Percentiles rank a stretch among this genome's conserved stretches.
Conservation (phyloP, 2,113 vertebrate genomes). For the Callopanchax toddi region DNA sequence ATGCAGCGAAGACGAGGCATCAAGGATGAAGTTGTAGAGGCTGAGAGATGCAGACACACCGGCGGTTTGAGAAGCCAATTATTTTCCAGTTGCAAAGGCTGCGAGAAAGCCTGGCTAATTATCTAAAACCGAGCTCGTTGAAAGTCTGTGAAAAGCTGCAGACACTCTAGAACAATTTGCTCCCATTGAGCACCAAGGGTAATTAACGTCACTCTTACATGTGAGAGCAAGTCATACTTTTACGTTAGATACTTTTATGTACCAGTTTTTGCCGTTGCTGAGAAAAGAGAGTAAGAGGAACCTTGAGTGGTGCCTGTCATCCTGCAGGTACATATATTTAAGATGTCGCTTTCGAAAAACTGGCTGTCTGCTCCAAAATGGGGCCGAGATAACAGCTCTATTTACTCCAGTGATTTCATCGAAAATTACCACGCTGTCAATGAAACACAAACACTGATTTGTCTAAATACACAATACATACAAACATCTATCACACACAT, state of each 20-base stretch:
- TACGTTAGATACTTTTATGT: constrained; percentile 53
- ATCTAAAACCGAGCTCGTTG: constrained; percentile 60
- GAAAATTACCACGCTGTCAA: constrained; percentile 57
- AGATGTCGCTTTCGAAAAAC: constrained; percentile 60
- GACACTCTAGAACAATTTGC: constrained; percentile 70
- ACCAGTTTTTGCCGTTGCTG: constrained; percentile 33
- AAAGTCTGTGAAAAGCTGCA: constrained; percentile 66
- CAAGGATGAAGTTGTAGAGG: constrained; percentile 49
- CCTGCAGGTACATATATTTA: constrained; percentile 55
- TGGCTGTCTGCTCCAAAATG: constrained; percentile 63
- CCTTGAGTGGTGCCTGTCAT: constrained; percentile 55
- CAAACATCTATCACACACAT: constrained; percentile 12
- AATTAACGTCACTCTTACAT: constrained; percentile 67
- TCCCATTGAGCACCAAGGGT: constrained; percentile 59
- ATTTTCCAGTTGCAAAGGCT: constrained; percentile 66
- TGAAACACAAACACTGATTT: constrained; percentile 57
- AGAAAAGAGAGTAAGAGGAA: constrained; percentile 45
- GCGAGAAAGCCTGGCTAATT: constrained; percentile 68
- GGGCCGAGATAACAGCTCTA: constrained; percentile 68
- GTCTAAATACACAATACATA: constrained; percentile 40
- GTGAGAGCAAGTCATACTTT: constrained; percentile 60
- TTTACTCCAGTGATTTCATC: constrained; percentile 72
- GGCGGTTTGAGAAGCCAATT: constrained; percentile 68
- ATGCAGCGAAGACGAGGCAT: constrained; percentile 15
- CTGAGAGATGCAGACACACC: constrained; percentile 56